Base-by-base conservation (phyloP, 1,140 invertebrate species). In the Heliconius hewitsoni region DNA sequence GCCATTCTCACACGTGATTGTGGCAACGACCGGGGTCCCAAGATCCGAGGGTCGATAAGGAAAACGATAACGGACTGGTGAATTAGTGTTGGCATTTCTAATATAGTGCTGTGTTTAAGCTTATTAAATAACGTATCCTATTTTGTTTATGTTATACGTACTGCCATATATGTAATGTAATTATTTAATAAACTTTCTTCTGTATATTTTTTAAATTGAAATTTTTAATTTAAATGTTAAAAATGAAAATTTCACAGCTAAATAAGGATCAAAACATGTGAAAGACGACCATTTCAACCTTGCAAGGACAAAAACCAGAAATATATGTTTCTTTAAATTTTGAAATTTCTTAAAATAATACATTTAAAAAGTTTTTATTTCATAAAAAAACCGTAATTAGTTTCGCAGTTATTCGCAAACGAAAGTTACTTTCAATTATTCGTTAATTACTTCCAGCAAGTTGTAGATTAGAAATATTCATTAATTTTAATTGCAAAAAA, bases 1-100 rank as follows among this genome's bases (percentile, higher is more conserved):
- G 93, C 0, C 94, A 95, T 80, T 94, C 93, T 5, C 94, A 95
- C 80, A 93, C 94, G 94, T 95, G 94, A 95, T 95, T 93, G 55
- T 92, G 91, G 90, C 87, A 90, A 74, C 90, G 91, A 71, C 92
- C 91, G 82, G 90, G 91, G 84, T 90, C 90, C 3, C 85, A 87
- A 75, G 90, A 94, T 76, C 88, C 87, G 74, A 88, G 91, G 91
- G 91, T 91, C 83, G 90, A 91, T 8, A 91, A 92, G 79, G 91
- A 94, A 37, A 88, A 87, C 55, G 91, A 92, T 72, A 86, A 82
- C 85, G 89, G 86, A 87, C 86, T 91, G 30, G 81, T 86, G 18
- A 91, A 89, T 84, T 90, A 89, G 86, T 86, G 83, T 77, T 79
- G 71, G 71, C 74, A 76, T 76, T 79, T 76, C 19, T 23, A 71